These are phyloP conservation scores for Cryptomyrus ogoouensis DNA, from an alignment of 2,113 vertebrate genomes.

Conservation along the genomic window DNA sequence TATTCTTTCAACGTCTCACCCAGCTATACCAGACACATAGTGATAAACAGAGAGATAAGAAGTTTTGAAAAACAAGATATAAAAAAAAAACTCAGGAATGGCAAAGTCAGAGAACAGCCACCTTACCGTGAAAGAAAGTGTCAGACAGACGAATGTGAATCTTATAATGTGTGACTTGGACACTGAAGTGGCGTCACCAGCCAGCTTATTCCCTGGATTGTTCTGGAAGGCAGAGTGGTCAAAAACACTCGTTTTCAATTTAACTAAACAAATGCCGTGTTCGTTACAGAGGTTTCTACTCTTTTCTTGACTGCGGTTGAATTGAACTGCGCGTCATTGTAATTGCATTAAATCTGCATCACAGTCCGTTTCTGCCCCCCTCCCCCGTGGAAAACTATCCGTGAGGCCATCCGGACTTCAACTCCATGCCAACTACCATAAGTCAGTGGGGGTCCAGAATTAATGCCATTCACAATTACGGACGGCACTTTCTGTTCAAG, in stretches of 20 bases:
- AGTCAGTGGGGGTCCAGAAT: not conserved
- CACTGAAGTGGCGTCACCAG: slow-evolving; percentile 54
- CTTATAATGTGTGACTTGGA: slow-evolving; percentile 78
- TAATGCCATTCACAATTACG: not conserved
- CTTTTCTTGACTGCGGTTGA: not conserved
- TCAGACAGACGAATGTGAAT: slow-evolving; percentile 84
- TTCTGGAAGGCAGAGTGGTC: slow-evolving; percentile 51
- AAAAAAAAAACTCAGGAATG: not conserved
- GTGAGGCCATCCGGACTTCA: not conserved
- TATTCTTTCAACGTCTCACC: not conserved
- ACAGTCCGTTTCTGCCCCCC: not conserved
- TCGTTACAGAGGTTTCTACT: not conserved
- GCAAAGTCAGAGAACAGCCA: not conserved
- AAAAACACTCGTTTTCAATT: not conserved
- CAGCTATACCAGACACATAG: not conserved
- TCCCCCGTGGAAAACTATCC: not conserved
- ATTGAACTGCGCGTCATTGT: not conserved
- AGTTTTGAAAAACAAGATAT: not conserved
- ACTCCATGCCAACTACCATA: not conserved
- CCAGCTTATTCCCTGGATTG: slow-evolving; percentile 80
- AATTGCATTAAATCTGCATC: not conserved
- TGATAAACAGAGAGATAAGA: not conserved
- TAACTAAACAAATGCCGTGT: not conserved
- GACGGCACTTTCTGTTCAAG: not conserved
- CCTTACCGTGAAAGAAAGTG: slow-evolving; percentile 80